These are phyloP conservation scores for Meganola albula DNA, from an alignment of 2,888 invertebrate species.

Conservation along the genomic window DNA sequence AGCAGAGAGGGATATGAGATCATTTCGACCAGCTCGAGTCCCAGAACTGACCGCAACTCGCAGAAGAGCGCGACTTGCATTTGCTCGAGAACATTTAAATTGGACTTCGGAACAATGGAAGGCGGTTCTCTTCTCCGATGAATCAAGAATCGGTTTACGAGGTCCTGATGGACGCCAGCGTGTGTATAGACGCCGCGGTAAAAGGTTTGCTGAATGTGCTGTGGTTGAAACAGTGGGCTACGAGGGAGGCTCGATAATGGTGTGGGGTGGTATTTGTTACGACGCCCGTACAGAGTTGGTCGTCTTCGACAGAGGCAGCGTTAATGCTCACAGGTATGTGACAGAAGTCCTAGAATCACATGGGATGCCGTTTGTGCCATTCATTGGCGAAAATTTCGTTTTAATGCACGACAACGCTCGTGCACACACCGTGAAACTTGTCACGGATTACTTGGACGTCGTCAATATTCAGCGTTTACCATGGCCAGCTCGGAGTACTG, in stretches of 20 bases:
- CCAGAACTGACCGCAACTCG: slow-evolving; percentile 1
- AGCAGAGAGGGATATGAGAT: not conserved
- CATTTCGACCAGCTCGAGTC: slow-evolving; percentile 1
- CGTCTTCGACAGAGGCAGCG: slow-evolving; percentile 3
- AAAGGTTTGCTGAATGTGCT: slow-evolving; percentile 1
- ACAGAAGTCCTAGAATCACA: slow-evolving; percentile 2
- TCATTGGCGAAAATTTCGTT: not conserved
- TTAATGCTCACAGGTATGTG: slow-evolving; percentile 3
- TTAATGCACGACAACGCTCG: slow-evolving; percentile 8
- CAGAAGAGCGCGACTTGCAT: slow-evolving; percentile 1
- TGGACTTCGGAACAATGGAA: slow-evolving; percentile 6
- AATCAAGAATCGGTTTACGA: slow-evolving; percentile 6
- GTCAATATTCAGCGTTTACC: not conserved
- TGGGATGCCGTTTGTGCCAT: slow-evolving; percentile 3
- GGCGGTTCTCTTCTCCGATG: slow-evolving; percentile 6
- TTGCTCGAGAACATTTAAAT: slow-evolving; percentile 3
- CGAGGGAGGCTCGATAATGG: slow-evolving; percentile 6
- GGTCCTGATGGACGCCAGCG: slow-evolving; percentile 1
- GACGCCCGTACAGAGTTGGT: slow-evolving; percentile 9
- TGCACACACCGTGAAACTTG: too few species aligned
- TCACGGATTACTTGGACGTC: too few species aligned
- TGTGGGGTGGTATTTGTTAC: slow-evolving; percentile 10
- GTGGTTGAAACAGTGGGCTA: not conserved
- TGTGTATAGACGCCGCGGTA: not conserved
- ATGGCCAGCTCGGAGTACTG: slow-evolving; percentile 1